Base-by-base conservation (phyloP, 2,113 vertebrate genomes). In the Anarhynchus alexandrinus region DNA sequence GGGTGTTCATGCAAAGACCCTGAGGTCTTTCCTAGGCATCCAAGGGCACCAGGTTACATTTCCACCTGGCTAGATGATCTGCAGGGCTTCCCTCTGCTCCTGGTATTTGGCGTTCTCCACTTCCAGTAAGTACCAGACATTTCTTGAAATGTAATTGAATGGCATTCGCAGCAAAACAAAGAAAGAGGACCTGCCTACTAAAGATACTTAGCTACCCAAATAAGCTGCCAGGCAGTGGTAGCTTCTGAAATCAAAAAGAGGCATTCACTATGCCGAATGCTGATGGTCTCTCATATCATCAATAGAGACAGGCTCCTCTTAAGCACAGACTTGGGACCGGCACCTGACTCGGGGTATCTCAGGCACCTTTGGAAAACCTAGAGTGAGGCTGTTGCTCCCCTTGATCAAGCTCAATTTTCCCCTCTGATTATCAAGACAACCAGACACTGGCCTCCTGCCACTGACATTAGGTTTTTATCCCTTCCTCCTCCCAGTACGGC, bases 401-500 rank as follows among this genome's bases (percentile, higher is more conserved):
- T 92, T 71, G n/a, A 43, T 40, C 16, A 49, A 86, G 25, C 5
- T 62, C 49, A 69, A 0, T 70, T 90, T 77, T 72, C 15, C 57
- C 34, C 18, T 57, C 30, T 82, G 43, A 17, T 90, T 80, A 57
- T 43, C 47, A 43, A 65, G 17, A 72, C 47, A 93, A 69, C 3
- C 16, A 40, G 59, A 34, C 21, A 32, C 19, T 58, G 57, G 15
- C 23, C 54, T 88, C 8, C 59, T 62, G 49, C 2, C 6, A 16
- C 30, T 36, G 22, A 72, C 65, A 43, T 62, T 7, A 40, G 6
- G 7, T 84, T 85, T 91, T 87, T 36, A 38, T 40, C 34, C 40
- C 69, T 62, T 84, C n/a, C 38, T 49, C 2, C 8, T 79, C 38
- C 34, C 12, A 76, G 13, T 9, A 20, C 0, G 0, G 36, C 43